Conservation (phyloP, 1,140 invertebrate genomes). For the Chironomus striatipennis region DNA sequence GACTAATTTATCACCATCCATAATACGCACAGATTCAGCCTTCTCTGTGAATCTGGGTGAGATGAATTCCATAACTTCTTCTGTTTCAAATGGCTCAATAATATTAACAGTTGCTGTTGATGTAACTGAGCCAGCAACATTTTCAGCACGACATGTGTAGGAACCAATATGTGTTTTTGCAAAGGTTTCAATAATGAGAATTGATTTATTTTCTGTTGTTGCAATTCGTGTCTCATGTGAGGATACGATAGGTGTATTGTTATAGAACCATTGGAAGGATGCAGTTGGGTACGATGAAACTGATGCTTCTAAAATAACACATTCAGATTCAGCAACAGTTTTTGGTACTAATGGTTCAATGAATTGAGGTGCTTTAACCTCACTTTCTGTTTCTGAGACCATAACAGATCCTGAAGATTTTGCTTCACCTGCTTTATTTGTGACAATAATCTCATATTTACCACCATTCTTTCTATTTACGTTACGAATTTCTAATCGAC, state of each 20-base stretch:
- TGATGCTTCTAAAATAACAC: constrained; percentile 65
- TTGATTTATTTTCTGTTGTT: constrained; percentile 67
- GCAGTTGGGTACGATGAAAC: constrained; percentile 69
- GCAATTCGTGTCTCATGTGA: constrained; percentile 60
- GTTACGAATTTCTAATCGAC: constrained; percentile 58
- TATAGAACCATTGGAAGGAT: constrained; percentile 80
- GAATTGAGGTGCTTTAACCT: constrained; percentile 64
- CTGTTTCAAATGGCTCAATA: constrained; percentile 47
- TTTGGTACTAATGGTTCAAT: constrained; percentile 61
- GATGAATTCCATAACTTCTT: constrained; percentile 51
- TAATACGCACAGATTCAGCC: constrained; percentile 66
- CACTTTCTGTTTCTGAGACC: constrained; percentile 46
- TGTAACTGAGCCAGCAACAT: constrained; percentile 75
- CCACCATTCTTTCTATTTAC: constrained; percentile 65
- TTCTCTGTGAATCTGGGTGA: constrained; percentile 67
- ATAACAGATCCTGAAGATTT: constrained; percentile 69
- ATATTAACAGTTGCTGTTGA: constrained; percentile 69
- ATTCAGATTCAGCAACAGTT: constrained; percentile 61
- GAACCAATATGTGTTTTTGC: constrained; percentile 61
- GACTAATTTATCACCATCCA: constrained; percentile 84
- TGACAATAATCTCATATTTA: constrained; percentile 74
- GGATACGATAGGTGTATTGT: constrained; percentile 50
- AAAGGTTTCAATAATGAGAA: constrained; percentile 69
- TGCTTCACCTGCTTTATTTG: constrained; percentile 65
- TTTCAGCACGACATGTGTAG: constrained; percentile 82